These are phyloP conservation scores for Sesamia inferens DNA, from an alignment of 2,888 invertebrate species.

Conservation along the genomic window DNA sequence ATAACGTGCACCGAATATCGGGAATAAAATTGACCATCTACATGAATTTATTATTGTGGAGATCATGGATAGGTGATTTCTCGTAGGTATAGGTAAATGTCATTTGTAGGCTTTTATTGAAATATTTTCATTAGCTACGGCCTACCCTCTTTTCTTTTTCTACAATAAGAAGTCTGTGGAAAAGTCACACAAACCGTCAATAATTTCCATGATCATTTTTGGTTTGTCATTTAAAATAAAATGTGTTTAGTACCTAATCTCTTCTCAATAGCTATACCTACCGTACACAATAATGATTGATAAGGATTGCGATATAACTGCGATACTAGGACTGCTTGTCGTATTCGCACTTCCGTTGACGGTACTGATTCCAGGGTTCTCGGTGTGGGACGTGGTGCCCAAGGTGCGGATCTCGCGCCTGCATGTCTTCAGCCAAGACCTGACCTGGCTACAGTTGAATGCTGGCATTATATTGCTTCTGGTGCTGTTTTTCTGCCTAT, in stretches of 20 bases:
- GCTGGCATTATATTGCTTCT: constrained; percentile 70
- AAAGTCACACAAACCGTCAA: constrained; percentile 24
- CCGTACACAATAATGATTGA: constrained; percentile 70
- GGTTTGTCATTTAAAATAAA: constrained; percentile 42
- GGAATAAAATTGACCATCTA: constrained; percentile 19
- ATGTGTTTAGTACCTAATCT: constrained; percentile 32
- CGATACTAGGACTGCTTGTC: constrained; percentile 67
- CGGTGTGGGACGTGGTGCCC: constrained; percentile 81
- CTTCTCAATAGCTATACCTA: constrained; percentile 12
- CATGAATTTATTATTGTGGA: constrained; percentile 15
- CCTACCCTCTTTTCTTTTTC: constrained; percentile 8
- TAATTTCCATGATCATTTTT: constrained; percentile 21
- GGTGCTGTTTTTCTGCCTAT: constrained; percentile 79
- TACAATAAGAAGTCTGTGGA: constrained; percentile 19
- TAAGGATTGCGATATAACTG: constrained; percentile 66
- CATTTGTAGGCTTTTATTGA: neutral
- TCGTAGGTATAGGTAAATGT: neutral
- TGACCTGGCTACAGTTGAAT: constrained; percentile 82
- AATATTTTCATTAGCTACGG: neutral
- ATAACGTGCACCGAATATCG: constrained; percentile 40
- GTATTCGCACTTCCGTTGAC: constrained; percentile 83
- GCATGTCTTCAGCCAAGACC: constrained; percentile 73
- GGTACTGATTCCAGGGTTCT: constrained; percentile 80
- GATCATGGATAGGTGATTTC: constrained; percentile 9
- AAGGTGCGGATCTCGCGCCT: constrained; percentile 79